Base-by-base conservation (phyloP, 2,113 vertebrate species). In the Solenodon paradoxus region DNA sequence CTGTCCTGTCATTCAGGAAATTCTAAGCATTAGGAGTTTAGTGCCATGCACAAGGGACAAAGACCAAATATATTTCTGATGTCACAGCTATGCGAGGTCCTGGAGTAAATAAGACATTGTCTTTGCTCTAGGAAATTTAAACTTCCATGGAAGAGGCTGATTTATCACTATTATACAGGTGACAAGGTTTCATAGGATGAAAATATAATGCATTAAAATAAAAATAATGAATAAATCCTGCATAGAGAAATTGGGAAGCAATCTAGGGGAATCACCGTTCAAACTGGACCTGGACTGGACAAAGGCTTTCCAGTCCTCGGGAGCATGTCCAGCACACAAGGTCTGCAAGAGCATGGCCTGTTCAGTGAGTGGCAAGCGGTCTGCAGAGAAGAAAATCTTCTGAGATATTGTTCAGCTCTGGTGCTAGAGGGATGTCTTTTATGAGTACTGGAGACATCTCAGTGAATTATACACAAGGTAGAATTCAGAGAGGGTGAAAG, bases 291-390 rank as follows among this genome's bases (percentile, higher is more conserved):
- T 55, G 30, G 32, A 22, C 9, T 40, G 57, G 15, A 63, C 38
- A 75, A 63, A 74, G 51, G 26, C 4, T 4, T 79, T 42, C 51
- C 19, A 49, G 47, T 49, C 40, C 20, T 45, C 9, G 26, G 38
- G 26, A 38, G 10, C 5, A 30, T 2, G 28, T 28, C 42, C 28
- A 40, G 20, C 19, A 77, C 13, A 9, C 38, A 51, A 11, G 12
- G 35, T 42, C 0, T 3, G 6, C 8, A 22, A 13, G 38, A 77
- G 22, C 3, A 0, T 9, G 32, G 35, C 19, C 0, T 38, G 32
- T 12, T n/a, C 15, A 6, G 3, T 20, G 22, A 42, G 49, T 9
- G 2, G 38, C 15, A 26, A 9, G 30, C 7, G 6, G 6, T 11
- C 74, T 51, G 51, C 6, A 59, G 82, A 63, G 24, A 35, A 3